phyloP scores from a whole-genome alignment of 2,797 vertebrate genomes.

The Mormyrops attenuatus region DNA sequence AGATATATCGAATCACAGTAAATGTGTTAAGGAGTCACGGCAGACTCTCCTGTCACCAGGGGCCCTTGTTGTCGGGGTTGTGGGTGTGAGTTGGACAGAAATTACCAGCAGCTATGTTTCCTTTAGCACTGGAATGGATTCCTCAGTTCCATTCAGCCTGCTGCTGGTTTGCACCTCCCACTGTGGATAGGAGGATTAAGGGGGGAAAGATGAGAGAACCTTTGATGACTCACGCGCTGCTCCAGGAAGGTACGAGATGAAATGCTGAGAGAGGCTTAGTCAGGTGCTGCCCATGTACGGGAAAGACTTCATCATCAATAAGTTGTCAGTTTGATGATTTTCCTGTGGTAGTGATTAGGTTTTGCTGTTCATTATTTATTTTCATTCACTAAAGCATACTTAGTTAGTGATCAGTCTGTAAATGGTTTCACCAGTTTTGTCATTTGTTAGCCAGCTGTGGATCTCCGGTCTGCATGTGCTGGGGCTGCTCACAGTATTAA shows the following conservation, averaged over 20 bases:
- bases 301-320: background rate
- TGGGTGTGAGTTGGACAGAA: background rate
- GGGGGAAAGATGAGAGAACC: slow-evolving; percentile 48
- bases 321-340: background rate
- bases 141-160: slow-evolving; percentile 17
- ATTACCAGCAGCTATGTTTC: background rate
- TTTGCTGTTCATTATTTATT: background rate
- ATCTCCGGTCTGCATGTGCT: background rate
- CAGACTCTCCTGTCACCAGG: background rate
- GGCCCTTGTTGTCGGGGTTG: background rate
- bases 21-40: slow-evolving; percentile 37
- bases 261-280: slow-evolving; percentile 36
- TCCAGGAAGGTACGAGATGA: slow-evolving; percentile 58
- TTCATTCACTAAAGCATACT: background rate
- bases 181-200: slow-evolving; percentile 55
- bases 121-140: slow-evolving; percentile 21
- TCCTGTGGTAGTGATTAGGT: background rate
- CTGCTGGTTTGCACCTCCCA: background rate
- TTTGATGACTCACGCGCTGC: slow-evolving; percentile 54
- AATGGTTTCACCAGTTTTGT: background rate
- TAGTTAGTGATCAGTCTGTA: background rate
- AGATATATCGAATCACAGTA: slow-evolving; percentile 43
- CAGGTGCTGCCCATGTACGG: background rate
- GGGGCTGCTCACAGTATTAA: background rate
- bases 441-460: background rate